Evolutionary conservation across 2,888 invertebrate genomes (phyloP).

Genomic region (Plagodis pulveraria): DNA sequence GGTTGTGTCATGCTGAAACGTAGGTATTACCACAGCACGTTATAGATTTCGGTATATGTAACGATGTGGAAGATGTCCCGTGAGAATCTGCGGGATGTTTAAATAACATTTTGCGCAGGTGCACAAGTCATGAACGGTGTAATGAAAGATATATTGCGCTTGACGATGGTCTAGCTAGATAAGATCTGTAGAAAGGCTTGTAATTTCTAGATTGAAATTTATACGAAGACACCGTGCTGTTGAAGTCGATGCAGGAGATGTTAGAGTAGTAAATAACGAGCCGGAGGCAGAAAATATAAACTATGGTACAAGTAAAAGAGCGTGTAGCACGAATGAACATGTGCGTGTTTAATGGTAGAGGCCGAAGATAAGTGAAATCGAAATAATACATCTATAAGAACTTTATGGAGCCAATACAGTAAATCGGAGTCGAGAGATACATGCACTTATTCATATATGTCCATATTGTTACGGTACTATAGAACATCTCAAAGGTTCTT

Average conservation of each 20-base stretch:
- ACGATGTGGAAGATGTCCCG: slow-evolving; percentile 38
- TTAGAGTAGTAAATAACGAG: slow-evolving; percentile 13
- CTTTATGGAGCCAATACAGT: slow-evolving; percentile 32
- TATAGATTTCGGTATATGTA: slow-evolving; percentile 2
- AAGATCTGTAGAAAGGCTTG: slow-evolving; percentile 17
- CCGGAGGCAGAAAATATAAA: slow-evolving; percentile 8
- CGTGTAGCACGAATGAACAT: slow-evolving; percentile 58
- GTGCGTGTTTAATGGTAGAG: slow-evolving; percentile 60
- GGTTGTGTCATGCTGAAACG: slow-evolving; percentile 23
- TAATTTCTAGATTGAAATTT: slow-evolving; percentile 22
- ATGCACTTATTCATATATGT: neutral
- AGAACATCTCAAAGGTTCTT: neutral
- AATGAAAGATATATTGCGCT: slow-evolving; percentile 10
- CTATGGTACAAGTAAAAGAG: slow-evolving; percentile 24
- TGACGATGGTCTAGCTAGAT: slow-evolving; percentile 10
- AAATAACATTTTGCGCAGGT: slow-evolving; percentile 56
- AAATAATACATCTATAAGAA: slow-evolving; percentile 48
- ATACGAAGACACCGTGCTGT: slow-evolving; percentile 9
- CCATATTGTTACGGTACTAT: neutral
- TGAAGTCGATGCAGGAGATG: slow-evolving; percentile 5
- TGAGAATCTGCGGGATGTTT: slow-evolving; percentile 66
- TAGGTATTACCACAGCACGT: slow-evolving; percentile 1
- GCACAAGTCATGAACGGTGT: slow-evolving; percentile 21
- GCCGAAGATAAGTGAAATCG: slow-evolving; percentile 79
- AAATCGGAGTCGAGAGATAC: slow-evolving; percentile 21